Base-by-base conservation (phyloP, 2,888 invertebrate species). In the Ochropleura plecta region DNA sequence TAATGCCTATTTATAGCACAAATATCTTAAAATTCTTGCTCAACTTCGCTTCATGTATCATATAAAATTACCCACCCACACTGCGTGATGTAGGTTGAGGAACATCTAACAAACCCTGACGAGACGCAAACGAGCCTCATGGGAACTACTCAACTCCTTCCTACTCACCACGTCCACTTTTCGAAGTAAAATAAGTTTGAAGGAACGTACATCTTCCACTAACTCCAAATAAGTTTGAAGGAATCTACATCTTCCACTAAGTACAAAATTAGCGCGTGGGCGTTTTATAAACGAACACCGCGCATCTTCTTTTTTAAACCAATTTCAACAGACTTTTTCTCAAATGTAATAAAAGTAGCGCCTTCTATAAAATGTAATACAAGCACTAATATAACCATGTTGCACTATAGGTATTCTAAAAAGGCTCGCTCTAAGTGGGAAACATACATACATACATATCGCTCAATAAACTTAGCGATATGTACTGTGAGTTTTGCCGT, bases 191-290 rank as follows among this genome's bases (percentile, higher is more conserved):
- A 55, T 48, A 81, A n/a, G 74, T 44, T 49, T 49, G 30, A 16
- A 81, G 14, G n/a, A 30, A n/a, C n/a, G 12, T 74, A 44, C 18
- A 46, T 71, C 30, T 30, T 16, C 9, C 6, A 40, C 16, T 76
- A 16, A 18, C n/a, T n/a, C n/a, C n/a, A 18, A 81, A 55, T 48
- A 81, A n/a, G 74, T 44, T 49, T 49, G 30, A 16, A 81, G 14
- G n/a, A n/a, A n/a, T n/a, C 16, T 74, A 44, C 18, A 46, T 71
- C 30, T 30, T 16, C 9, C 6, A 40, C 16, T 76, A 16, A 18
- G 14, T n/a, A 18, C 8, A 44, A 57, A 49, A 30, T 40, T 12
- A 30, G 12, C 8, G 30, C 16, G 8, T 30, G 30, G 57, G 8
- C 57, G 9, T 16, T 5, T 16, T 16, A 30, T 16, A 16, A 16